Conservation (phyloP, 2,888 invertebrate species). For the Junonia oenone region DNA sequence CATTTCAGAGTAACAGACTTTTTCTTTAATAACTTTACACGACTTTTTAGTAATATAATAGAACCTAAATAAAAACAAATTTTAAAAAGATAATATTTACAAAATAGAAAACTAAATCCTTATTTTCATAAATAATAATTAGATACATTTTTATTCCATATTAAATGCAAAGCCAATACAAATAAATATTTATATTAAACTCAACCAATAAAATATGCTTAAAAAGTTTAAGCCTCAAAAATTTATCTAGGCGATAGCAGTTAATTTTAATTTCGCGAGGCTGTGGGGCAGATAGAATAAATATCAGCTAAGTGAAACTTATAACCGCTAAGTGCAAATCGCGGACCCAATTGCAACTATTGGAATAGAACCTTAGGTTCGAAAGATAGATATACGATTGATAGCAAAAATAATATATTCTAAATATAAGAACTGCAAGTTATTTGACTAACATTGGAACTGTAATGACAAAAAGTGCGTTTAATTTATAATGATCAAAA, state of each 20-base stretch:
- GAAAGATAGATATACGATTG: neutral
- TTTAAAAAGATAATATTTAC: too few species aligned
- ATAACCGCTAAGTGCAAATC: conserved; percentile 34
- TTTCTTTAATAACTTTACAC: too few species aligned
- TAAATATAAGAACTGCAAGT: neutral
- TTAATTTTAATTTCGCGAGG: conserved; percentile 26
- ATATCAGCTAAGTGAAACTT: conserved; percentile 35
- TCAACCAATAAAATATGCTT: conserved; percentile 15
- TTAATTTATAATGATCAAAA: too few species aligned
- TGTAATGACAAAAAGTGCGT: too few species aligned
- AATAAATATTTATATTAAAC: neutral
- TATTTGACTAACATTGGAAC: too few species aligned
- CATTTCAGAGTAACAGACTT: too few species aligned
- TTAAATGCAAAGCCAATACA: neutral
- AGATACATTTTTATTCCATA: too few species aligned
- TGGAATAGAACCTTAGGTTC: conserved; percentile 22
- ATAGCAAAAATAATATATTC: neutral
- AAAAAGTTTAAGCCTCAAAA: conserved; percentile 17
- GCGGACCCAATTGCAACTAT: conserved; percentile 32
- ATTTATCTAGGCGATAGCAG: conserved; percentile 19
- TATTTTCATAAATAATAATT: too few species aligned
- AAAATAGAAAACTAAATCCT: too few species aligned
- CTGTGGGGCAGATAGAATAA: conserved; percentile 30
- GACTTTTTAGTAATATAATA: too few species aligned
- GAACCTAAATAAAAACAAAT: too few species aligned